Base-by-base conservation (phyloP, 1,140 invertebrate species). In the Musca domestica region DNA sequence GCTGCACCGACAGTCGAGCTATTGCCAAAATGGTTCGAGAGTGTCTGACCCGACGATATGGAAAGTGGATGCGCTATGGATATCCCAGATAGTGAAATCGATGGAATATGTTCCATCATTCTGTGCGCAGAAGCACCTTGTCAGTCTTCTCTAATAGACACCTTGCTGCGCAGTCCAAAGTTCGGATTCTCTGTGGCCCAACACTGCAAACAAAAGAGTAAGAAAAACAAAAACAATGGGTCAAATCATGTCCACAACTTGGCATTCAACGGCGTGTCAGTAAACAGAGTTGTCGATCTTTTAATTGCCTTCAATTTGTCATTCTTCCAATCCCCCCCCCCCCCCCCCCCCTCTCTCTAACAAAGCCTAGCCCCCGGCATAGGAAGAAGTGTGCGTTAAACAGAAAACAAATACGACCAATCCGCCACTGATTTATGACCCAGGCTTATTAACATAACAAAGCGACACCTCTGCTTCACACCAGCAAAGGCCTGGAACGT, bases 61-160 rank as follows among this genome's bases (percentile, higher is more conserved):
- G 71, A 70, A 7, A 81, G 71, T 67, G 80, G 79, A 75, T 82
- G 80, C 68, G 80, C 73, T 68, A 82, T 75, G 72, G 80, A 81
- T 70, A 82, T 71, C 70, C 80, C 80, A 65, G 80, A 78, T 66
- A 82, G 71, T 66, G 80, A 81, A 71, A 82, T 69, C 67, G 80
- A 80, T 70, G 80, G 81, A 71, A 82, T 77, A 71, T 80, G 78
- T 74, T 82, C 80, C 80, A 82, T 82, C 80, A 82, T 82, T 78
- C 74, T 75, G 58, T 67, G 47, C 67, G 76, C 52, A 64, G 20
- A n/a, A 27, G 22, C 34, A 41, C 34, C 12, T 7, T 41, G 12
- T 41, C 34, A 12, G 6, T 10, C 34, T 41, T 5, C 12, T 10
- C 34, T 10, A 41, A 41, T 41, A 41, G 12, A 25, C 56, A 15